Conservation (phyloP, 2,888 invertebrate species). For the Onthophagus sagittarius region DNA sequence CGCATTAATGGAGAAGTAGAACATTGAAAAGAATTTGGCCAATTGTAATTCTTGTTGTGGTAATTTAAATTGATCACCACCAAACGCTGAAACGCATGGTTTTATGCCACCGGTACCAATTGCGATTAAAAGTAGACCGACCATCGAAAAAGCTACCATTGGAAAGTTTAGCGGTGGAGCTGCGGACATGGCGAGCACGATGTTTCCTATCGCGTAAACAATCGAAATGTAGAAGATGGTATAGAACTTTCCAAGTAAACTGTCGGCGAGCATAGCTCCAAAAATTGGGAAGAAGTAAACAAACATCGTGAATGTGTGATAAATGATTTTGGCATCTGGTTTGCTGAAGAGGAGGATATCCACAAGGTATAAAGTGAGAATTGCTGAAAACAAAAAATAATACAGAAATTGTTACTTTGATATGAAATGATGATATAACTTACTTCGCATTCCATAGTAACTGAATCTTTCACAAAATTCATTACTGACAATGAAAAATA, state of each 20-base stretch:
- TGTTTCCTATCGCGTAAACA: constrained; percentile 80
- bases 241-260: constrained; percentile 83
- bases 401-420: neutral
- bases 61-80: constrained; percentile 87
- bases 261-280: constrained; percentile 93
- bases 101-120: constrained; percentile 94
- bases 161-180: constrained; percentile 62
- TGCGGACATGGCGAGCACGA: constrained; percentile 69
- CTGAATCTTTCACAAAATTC: constrained; percentile 98
- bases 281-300: constrained; percentile 86
- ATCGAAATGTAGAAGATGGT: constrained; percentile 88
- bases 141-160: constrained; percentile 46
- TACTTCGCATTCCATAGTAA: constrained; percentile 96
- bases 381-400: constrained; percentile 59
- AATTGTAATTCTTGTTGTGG: constrained; percentile 77
- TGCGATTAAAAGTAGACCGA: constrained; percentile 73
- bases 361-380: constrained; percentile 83
- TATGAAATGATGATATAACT: constrained; percentile 44
- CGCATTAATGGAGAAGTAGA: constrained; percentile 91
- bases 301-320: constrained; percentile 84
- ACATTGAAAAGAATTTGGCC: constrained; percentile 85
- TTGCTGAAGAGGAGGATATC: constrained; percentile 70
- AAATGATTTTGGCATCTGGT: constrained; percentile 77
- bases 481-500: constrained; percentile 92
- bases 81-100: constrained; percentile 92